Conservation (phyloP, 1,140 invertebrate genomes). For the Hermetia illucens region DNA sequence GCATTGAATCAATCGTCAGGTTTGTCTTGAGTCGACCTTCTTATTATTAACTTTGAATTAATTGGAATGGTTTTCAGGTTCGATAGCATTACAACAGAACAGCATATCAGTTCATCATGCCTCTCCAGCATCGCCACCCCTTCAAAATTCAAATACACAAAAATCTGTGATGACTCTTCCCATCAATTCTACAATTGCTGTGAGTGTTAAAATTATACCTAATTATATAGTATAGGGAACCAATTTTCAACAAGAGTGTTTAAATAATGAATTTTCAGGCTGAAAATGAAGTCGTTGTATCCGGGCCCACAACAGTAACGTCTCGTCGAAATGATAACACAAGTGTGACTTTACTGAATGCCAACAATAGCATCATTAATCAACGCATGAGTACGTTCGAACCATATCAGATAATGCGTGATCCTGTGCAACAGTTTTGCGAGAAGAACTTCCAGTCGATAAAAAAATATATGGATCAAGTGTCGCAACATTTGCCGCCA, state of each 20-base stretch:
- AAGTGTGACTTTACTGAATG: slow-evolving; percentile 52
- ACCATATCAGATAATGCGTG: slow-evolving; percentile 66
- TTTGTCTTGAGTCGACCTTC: not conserved
- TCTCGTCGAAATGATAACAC: slow-evolving; percentile 50
- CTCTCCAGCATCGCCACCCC: slow-evolving; percentile 23
- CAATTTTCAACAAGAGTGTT: too few relatives aligned
- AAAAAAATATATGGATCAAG: slow-evolving; percentile 77
- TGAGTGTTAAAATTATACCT: not conserved
- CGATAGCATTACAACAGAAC: slow-evolving; percentile 14
- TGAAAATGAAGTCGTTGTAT: slow-evolving; percentile 29
- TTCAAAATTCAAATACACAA: slow-evolving; percentile 22
- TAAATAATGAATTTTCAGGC: slow-evolving; percentile 9
- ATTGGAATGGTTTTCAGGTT: not conserved
- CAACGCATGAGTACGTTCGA: slow-evolving; percentile 74
- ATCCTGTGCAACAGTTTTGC: slow-evolving; percentile 87
- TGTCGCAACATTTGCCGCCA: slow-evolving; percentile 69
- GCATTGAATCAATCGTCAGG: slow-evolving; percentile 29
- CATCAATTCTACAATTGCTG: slow-evolving; percentile 10
- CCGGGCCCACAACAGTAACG: slow-evolving; percentile 45
- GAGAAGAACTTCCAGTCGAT: slow-evolving; percentile 87
- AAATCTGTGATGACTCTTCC: slow-evolving; percentile 29
- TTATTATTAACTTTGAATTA: not conserved
- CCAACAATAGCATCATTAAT: slow-evolving; percentile 36
- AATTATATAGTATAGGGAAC: not conserved
- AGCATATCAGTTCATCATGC: slow-evolving; percentile 27